phyloP scores from a whole-genome alignment of 2,113 vertebrate genomes.

The Polyodon spathula region DNA sequence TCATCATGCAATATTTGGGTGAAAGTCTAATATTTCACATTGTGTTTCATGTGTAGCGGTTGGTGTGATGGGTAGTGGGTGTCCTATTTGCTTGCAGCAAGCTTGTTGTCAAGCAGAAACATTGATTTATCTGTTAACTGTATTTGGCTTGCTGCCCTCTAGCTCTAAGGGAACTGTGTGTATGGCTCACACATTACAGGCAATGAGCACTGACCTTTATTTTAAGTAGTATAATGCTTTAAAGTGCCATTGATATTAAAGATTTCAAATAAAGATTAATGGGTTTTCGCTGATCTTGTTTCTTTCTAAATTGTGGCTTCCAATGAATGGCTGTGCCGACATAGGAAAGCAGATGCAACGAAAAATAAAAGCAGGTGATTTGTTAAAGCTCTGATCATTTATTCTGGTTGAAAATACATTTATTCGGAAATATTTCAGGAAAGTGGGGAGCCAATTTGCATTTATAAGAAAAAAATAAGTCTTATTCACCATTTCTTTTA shows the following conservation, averaged over 20 bases:
- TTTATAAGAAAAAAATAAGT: no score
- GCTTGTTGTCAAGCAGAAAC: slow-evolving; percentile 40
- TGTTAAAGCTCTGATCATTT: slow-evolving; percentile 15
- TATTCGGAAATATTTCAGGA: no score
- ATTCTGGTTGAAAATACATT: slow-evolving; percentile 19
- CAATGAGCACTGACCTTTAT: slow-evolving; percentile 13
- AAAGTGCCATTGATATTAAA: slow-evolving; percentile 15
- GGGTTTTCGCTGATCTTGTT: slow-evolving; percentile 8
- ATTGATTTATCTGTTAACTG: slow-evolving; percentile 64
- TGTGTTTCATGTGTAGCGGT: slow-evolving; percentile 38
- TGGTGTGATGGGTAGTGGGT: slow-evolving; percentile 32
- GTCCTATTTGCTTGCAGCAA: slow-evolving; percentile 41
- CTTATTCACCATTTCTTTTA: no score
- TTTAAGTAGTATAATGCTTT: slow-evolving; percentile 20
- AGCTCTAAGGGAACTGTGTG: slow-evolving; percentile 22
- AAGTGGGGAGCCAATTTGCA: no score
- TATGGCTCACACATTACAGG: slow-evolving; percentile 27
- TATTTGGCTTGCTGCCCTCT: slow-evolving; percentile 55
- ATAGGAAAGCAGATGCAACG: slow-evolving; percentile 11
- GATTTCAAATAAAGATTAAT: slow-evolving; percentile 22
- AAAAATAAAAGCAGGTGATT: slow-evolving; percentile 25
- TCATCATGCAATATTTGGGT: slow-evolving; percentile 19
- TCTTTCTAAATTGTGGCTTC: slow-evolving; percentile 19
- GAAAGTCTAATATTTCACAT: slow-evolving; percentile 35
- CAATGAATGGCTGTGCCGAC: slow-evolving; percentile 31